Evolutionary conservation across 2,113 vertebrate species (phyloP).

Genomic region (Pyxicephalus adspersus): DNA sequence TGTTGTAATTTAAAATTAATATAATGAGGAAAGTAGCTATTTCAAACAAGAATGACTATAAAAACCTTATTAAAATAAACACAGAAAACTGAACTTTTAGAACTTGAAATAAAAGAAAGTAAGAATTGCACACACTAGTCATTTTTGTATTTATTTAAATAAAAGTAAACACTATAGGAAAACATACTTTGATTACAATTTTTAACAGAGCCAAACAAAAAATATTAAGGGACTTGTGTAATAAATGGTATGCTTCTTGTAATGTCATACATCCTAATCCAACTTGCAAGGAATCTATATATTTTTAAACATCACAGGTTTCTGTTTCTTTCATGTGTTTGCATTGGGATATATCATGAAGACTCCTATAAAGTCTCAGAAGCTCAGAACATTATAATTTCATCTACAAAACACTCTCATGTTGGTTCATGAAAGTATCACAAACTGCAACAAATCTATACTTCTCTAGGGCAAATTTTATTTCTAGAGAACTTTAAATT

Average conservation of each 20-base stretch:
- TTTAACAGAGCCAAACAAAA: conserved; percentile 17
- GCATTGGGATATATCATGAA: conserved; percentile 19
- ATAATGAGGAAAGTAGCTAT: conserved; percentile 1
- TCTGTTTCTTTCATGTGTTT: conserved; percentile 37
- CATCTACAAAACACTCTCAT: conserved; percentile 41
- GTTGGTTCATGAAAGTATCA: conserved; percentile 40
- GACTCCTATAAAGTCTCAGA: conserved; percentile 39
- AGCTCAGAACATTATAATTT: conserved; percentile 50
- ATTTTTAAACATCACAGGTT: conserved; percentile 54
- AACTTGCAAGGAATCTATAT: conserved; percentile 28
- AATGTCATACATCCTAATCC: conserved; percentile 37
- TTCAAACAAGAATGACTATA: not conserved
- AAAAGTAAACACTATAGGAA: not conserved
- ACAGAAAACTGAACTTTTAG: not conserved
- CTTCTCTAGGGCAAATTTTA: conserved; percentile 44
- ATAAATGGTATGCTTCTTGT: conserved; percentile 17
- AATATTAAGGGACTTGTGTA: conserved; percentile 25
- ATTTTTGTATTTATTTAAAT: not conserved
- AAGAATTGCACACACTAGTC: not conserved
- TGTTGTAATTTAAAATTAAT: conserved; percentile 16
- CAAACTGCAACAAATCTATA: conserved; percentile 51
- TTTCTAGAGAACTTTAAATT: conserved; percentile 3
- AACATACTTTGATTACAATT: not conserved
- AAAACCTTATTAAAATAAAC: not conserved
- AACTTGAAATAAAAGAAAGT: not conserved